A percentile compares a stretch with the other conserved stretches of the same genome.
Conservation (phyloP, 2,888 invertebrate species). For the Pantelozetes paolii region DNA sequence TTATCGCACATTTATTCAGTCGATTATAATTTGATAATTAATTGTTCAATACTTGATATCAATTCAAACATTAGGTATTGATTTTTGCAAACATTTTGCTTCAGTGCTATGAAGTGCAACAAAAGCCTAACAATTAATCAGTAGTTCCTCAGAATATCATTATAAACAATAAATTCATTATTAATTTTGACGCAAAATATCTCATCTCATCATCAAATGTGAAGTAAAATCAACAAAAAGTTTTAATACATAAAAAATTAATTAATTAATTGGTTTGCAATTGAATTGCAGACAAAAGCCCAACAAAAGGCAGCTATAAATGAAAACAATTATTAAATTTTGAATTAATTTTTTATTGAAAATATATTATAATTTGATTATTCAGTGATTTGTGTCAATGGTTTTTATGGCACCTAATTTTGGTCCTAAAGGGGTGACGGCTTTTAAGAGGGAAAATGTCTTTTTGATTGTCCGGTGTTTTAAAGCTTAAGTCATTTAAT, state of each 20-base stretch:
- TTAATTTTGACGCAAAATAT: too few species aligned
- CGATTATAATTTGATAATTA: too few species aligned
- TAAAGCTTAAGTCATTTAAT: slow-evolving; percentile 15
- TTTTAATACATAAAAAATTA: slow-evolving; percentile 1
- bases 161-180: too few species aligned
- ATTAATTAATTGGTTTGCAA: too few species aligned
- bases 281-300: slow-evolving; percentile 21
- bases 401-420: not conserved
- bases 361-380: not conserved
- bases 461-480: slow-evolving; percentile 27
- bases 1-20: not conserved
- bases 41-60: not conserved
- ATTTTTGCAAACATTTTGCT: too few species aligned
- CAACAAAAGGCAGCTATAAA: slow-evolving; percentile 30
- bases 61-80: too few species aligned
- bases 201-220: too few species aligned
- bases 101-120: not conserved
- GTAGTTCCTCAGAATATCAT: too few species aligned
- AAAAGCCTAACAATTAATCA: too few species aligned
- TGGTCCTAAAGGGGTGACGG: not conserved
- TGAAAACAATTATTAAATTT: slow-evolving; percentile 22
- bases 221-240: not conserved
- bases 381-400: not conserved
- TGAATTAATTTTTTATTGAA: not conserved
- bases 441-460: slow-evolving; percentile 17